Evolutionary conservation across 37 sponge, comb jelly and placozoan genomes (phyloP).

Genomic region (Sycon ciliatum): DNA sequence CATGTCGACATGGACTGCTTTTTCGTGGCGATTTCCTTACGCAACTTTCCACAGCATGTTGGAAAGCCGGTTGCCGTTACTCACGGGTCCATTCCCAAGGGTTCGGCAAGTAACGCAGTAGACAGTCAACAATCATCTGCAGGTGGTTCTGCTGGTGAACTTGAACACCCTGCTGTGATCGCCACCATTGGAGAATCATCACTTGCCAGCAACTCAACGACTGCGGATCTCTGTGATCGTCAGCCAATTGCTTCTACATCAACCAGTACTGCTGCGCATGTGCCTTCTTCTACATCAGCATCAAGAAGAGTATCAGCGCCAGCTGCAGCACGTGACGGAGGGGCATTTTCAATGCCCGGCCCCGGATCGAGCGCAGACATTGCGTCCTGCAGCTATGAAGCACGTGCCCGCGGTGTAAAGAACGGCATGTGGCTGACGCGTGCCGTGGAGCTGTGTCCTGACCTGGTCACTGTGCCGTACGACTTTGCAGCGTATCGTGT

Average conservation of each 20-base stretch:
- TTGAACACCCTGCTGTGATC: too few species aligned
- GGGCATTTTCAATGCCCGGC: too few species aligned
- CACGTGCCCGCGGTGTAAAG: slow-evolving; percentile 51
- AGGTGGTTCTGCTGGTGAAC: too few species aligned
- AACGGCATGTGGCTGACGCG: slow-evolving; percentile 82
- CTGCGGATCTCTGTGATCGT: too few species aligned
- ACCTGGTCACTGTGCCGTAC: slow-evolving; percentile 67
- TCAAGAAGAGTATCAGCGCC: not conserved
- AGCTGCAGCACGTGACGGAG: not conserved
- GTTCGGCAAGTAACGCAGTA: too few species aligned
- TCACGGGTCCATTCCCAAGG: too few species aligned
- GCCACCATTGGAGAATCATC: too few species aligned
- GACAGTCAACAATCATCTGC: too few species aligned
- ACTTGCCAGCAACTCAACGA: too few species aligned
- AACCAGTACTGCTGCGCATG: too few species aligned
- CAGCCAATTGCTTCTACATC: too few species aligned
- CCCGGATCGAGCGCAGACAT: slow-evolving; percentile 52
- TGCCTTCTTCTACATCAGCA: too few species aligned
- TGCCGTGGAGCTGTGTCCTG: slow-evolving; percentile 72
- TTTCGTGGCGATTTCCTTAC: slow-evolving; percentile 71
- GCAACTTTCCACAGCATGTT: slow-evolving; percentile 42
- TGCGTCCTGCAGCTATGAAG: slow-evolving; percentile 84
- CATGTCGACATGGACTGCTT: slow-evolving; percentile 91
- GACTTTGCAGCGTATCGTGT: slow-evolving; percentile 67
- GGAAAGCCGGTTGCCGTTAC: slow-evolving; percentile 80